Evolutionary conservation across 2,113 vertebrate genomes (phyloP), one percentile per base, ranked within the genome.

Genomic region (Gobius niger): DNA sequence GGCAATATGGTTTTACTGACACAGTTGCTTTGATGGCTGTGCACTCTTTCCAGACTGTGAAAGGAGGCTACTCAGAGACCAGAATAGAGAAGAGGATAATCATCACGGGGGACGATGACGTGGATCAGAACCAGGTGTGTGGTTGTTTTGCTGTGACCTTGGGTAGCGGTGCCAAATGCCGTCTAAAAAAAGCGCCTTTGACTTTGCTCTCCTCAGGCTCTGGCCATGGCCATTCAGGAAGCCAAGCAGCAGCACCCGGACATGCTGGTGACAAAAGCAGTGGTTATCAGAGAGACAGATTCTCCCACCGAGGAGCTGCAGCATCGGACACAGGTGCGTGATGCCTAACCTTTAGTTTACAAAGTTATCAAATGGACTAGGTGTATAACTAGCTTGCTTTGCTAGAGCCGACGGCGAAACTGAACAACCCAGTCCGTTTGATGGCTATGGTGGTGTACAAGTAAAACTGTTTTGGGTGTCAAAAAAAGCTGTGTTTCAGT

Each of bases 211-310:
- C 42, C 63, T 54, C 73, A 98, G 98, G 97, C 96, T 50, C 92
- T 99, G 46, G 97, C 97, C 80, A 93, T 99, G 93, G 98, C 98
- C 72, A 98, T 99, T 90, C 96, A 98, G 82, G 97, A 99, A 80
- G 98, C 96, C 89, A 98, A 96, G 82, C 95, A 98, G 70, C 96
- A 98, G 91, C 98, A 98, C 69, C 98, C 98, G 0, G 97, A 99
- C 91, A 99, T 99, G 98, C 92, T 98, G 91, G 97, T 99, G 89
- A 99, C 98, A 86, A 99, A 99, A 93, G 98, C 98, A 67, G 96
- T 98, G 82, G 98, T 99, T 63, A 98, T 98, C 90, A 96, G 96
- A 93, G 97, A 99, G 96, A 96, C 96, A 85, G 96, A 98, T 61
- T 94, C 95, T 74, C 95, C 96, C 80, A 95, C 94, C 0, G 95